phyloP scores from a whole-genome alignment of 2,113 vertebrate genomes.

The Pelobates fuscus region DNA sequence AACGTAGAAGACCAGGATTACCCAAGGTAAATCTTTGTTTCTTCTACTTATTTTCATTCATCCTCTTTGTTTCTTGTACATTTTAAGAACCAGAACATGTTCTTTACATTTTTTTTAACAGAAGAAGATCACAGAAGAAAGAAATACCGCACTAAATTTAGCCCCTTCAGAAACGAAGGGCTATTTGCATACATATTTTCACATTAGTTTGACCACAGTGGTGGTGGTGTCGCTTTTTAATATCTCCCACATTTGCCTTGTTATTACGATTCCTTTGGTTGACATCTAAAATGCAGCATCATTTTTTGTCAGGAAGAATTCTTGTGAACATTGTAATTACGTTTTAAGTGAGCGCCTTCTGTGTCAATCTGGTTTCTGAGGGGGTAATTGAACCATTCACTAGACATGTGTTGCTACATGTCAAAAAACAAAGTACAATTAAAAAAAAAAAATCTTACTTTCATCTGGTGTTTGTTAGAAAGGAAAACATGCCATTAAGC shows the following conservation, averaged over 20 bases:
- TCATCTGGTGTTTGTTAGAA: constrained; percentile 46
- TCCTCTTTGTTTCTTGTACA: no score
- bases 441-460: constrained; percentile 27
- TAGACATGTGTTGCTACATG: constrained; percentile 41
- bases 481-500: constrained; percentile 47
- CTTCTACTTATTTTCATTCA: no score
- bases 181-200: constrained; percentile 8
- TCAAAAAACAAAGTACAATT: constrained; percentile 13
- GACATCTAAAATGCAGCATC: constrained; percentile 39
- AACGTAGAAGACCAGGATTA: no score
- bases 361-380: constrained; percentile 37
- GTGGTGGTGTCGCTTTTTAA: constrained; percentile 15
- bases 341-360: constrained; percentile 35
- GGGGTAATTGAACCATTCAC: constrained; percentile 27
- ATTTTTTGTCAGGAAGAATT: constrained; percentile 34
- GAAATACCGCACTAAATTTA: not conserved
- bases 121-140: no score
- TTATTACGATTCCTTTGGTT: constrained; percentile 41
- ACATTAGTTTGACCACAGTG: constrained; percentile 14
- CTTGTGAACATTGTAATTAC: constrained; percentile 37
- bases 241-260: constrained; percentile 25
- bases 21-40: no score
- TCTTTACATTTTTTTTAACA: no score
- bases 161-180: not conserved
- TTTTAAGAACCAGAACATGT: no score